Base-by-base conservation (phyloP, 2,888 invertebrate genomes). In the Mythimna ferrago region DNA sequence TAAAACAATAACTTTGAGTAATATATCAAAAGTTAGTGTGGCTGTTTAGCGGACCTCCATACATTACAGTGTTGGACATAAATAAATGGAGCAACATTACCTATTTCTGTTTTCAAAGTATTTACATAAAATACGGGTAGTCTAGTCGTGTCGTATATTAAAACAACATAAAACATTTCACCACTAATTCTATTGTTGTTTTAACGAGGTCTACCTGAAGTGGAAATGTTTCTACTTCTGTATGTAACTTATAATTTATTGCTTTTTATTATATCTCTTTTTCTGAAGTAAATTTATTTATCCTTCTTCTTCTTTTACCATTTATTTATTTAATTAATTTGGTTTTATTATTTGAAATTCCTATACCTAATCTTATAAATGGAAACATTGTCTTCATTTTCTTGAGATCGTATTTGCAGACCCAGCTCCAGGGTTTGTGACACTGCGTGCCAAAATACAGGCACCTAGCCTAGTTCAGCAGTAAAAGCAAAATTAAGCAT, bases 41-140 rank as follows among this genome's bases (percentile, higher is more conserved):
- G 2, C 56, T 67, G 16, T 80, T 70, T 65, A 58, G 44, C 64
- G n/a, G 54, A 71, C 81, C 71, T 65, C 81, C 67, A 77, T 77
- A 81, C 62, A 72, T 72, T 72, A 78, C 19, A 60, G 1, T 51
- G 68, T 66, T 58, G 41, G 41, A 65, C 72, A 73, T 67, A 73
- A 67, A 77, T 78, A 77, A 78, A 78, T 70, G 57, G 41, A 70
- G 58, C 67, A 64, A 82, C 78, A 67, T 77, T 72, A 80, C 82
- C 71, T 81, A 66, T 80, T 73, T 70, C 70, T 61, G 80, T 74
- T 82, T 68, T 60, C 68, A 66, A 82, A 82, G 71, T 81, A 81
- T 81, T 81, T 82, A 73, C 74, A 82, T 79, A 82, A 81, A 78
- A 73, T 70, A 78, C 73, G 69, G 53, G 56, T 67, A 44, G 68